phyloP scores from a whole-genome alignment of 2,797 vertebrate genomes.

The Lerista edwardsae region DNA sequence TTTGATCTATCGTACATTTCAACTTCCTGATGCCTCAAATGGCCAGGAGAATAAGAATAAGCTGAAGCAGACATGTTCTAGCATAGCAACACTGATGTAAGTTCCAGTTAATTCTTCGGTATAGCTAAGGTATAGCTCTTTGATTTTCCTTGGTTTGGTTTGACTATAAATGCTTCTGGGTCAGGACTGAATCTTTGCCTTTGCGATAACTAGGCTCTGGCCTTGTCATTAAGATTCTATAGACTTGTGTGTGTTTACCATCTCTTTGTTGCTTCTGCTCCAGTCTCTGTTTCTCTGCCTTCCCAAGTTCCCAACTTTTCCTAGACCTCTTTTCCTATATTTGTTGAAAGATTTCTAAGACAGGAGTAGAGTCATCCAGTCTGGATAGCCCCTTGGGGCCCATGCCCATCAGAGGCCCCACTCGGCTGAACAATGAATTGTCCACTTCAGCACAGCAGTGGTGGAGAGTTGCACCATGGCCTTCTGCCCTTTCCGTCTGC shows the following conservation, averaged over 20 bases:
- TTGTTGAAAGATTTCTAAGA: too few relatives aligned
- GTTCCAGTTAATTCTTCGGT: background rate
- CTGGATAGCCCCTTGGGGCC: too few relatives aligned
- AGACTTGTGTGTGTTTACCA: too few relatives aligned
- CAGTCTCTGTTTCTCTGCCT: background rate
- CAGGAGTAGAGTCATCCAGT: too few relatives aligned
- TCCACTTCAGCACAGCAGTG: too few relatives aligned
- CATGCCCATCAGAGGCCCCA: too few relatives aligned
- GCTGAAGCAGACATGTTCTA: background rate
- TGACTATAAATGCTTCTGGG: background rate
- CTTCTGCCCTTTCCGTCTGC: too few relatives aligned
- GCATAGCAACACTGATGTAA: background rate
- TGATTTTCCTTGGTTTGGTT: background rate
- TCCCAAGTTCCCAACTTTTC: background rate
- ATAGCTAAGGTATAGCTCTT: background rate
- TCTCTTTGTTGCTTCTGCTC: background rate
- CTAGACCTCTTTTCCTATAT: background rate
- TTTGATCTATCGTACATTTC: background rate
- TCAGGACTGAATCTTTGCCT: background rate
- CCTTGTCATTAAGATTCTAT: background rate
- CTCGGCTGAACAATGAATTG: too few relatives aligned
- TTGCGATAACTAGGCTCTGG: background rate
- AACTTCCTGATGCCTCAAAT: background rate
- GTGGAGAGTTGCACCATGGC: too few relatives aligned
- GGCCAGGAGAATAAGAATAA: background rate